These are phyloP conservation scores for Volucella bombylans DNA, from an alignment of 2,888 invertebrate genomes.

Conservation along the genomic window DNA sequence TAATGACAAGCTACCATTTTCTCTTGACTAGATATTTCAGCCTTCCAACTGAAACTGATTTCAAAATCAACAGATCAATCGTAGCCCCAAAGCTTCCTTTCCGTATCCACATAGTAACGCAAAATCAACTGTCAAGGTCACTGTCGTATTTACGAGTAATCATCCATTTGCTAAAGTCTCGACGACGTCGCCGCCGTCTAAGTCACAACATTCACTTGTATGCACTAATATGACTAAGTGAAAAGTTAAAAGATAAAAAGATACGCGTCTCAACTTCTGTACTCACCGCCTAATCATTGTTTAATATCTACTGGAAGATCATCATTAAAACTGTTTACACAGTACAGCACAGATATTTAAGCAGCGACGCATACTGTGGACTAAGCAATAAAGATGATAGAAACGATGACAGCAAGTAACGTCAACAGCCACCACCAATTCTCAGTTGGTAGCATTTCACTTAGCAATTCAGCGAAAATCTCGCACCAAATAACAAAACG, in stretches of 20 bases:
- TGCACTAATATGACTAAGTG: constrained; percentile 5
- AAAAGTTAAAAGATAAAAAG: neutral
- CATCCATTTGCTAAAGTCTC: constrained; percentile 10
- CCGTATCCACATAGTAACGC: constrained; percentile 15
- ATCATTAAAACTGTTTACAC: constrained; percentile 35
- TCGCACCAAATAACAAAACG: constrained; percentile 16
- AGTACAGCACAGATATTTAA: neutral
- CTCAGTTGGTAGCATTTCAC: constrained; percentile 34
- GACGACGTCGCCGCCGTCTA: neutral
- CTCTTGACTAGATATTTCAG: no score
- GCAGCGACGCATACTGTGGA: no score
- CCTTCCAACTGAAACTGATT: neutral
- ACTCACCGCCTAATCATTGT: constrained; percentile 5
- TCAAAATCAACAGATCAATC: neutral
- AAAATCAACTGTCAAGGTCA: constrained; percentile 38
- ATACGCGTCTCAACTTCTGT: constrained; percentile 13
- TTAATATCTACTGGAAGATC: constrained; percentile 27
- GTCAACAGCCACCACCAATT: constrained; percentile 34
- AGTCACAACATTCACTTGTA: neutral
- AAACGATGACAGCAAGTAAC: neutral
- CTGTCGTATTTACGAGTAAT: neutral
- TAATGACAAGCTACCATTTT: no score
- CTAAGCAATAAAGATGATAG: neutral
- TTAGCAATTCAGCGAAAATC: constrained; percentile 44
- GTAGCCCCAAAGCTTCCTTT: neutral